Evolutionary conservation across 1,140 invertebrate genomes (phyloP).

Genomic region (Diploscapter pachys): DNA sequence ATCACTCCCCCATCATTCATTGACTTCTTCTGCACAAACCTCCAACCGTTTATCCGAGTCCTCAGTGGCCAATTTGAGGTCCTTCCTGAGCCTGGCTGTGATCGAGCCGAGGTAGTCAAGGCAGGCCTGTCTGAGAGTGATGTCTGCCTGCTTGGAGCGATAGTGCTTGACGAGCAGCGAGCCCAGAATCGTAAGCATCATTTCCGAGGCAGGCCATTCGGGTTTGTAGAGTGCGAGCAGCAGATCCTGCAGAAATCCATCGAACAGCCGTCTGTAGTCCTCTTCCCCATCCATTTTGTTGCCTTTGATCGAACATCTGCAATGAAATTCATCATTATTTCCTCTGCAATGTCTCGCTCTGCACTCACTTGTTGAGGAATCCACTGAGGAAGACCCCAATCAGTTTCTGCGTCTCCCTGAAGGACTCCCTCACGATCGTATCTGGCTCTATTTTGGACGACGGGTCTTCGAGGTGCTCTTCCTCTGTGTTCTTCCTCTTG

Average conservation of each 20-base stretch:
- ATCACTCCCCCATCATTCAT: too few relatives aligned
- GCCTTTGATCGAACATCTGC: constrained; percentile 19
- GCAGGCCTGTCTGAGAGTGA: constrained; percentile 87
- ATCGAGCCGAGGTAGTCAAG: constrained; percentile 96
- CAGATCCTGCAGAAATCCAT: constrained; percentile 97
- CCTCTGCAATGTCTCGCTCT: too few relatives aligned
- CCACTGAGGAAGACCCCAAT: constrained; percentile 89
- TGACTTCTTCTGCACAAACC: background rate
- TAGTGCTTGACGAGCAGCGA: constrained; percentile 72
- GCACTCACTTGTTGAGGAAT: constrained; percentile 80
- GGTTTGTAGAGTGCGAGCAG: constrained; percentile 95
- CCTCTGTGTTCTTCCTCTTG: constrained; percentile 29
- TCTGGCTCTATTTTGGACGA: background rate
- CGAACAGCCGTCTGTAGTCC: constrained; percentile 93
- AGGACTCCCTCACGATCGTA: constrained; percentile 18
- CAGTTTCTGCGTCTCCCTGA: constrained; percentile 79
- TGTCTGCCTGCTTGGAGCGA: constrained; percentile 88
- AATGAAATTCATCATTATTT: too few relatives aligned
- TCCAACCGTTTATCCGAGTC: background rate
- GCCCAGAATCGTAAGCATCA: constrained; percentile 85
- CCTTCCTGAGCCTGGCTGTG: constrained; percentile 84
- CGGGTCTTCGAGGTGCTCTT: constrained; percentile 31
- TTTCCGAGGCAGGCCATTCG: constrained; percentile 96
- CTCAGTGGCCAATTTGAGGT: constrained; percentile 65
- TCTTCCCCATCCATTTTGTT: constrained; percentile 70